phyloP scores from a whole-genome alignment of 2,113 vertebrate genomes.

The Microcebus ravelobensis region DNA sequence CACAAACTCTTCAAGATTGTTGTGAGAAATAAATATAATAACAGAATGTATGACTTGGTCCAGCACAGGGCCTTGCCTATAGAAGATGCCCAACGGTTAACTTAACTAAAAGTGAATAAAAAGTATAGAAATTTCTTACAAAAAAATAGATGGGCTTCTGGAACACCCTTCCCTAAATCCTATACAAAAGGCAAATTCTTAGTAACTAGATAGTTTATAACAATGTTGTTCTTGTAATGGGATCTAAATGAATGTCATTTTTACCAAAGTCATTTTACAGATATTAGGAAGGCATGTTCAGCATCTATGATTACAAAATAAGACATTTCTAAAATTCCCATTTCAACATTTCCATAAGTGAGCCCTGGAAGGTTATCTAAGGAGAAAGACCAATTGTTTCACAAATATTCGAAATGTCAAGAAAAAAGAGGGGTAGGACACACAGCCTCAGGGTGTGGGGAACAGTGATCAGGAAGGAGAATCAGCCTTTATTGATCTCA shows the following conservation, averaged over 20 bases:
- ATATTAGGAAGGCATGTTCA: background rate
- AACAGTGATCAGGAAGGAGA: background rate
- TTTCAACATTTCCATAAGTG: background rate
- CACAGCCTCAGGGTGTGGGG: background rate
- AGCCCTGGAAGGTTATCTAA: background rate
- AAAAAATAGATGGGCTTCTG: background rate
- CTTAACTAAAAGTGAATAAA: background rate
- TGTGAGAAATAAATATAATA: background rate
- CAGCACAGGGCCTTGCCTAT: background rate
- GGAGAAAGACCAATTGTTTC: background rate
- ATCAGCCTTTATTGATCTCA: background rate
- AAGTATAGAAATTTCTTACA: constrained; percentile 15
- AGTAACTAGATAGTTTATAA: background rate
- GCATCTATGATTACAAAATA: background rate
- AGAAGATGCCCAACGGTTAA: background rate
- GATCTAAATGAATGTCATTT: constrained; percentile 10
- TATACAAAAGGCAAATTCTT: background rate
- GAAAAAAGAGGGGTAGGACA: background rate
- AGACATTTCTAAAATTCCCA: constrained; percentile 1
- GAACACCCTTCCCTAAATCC: background rate
- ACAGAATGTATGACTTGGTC: background rate
- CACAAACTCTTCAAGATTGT: background rate
- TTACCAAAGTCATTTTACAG: background rate
- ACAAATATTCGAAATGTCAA: constrained; percentile 18
- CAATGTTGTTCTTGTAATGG: background rate